Evolutionary conservation across 2,113 vertebrate genomes (phyloP), one percentile per base, ranked within the genome.

Genomic region (Odocoileus virginianus): DNA sequence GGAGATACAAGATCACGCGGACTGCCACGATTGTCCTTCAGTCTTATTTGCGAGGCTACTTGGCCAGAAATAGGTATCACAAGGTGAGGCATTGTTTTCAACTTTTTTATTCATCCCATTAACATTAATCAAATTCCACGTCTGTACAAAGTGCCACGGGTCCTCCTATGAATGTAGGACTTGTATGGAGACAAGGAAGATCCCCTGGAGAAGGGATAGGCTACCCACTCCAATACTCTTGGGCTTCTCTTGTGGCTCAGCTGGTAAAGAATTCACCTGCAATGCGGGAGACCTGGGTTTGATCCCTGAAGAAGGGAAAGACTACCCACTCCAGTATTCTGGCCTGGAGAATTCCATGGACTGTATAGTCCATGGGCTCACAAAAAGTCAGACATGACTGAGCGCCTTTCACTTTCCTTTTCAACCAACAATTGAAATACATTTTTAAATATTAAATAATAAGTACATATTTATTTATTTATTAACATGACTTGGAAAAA

Each of bases 31-130:
- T 99, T 55, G 98, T 98, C 95, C 99, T 99, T 95, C 99, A 99
- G 99, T 99, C 99, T 2, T 99, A 99, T 85, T 97, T 99, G 23
- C 98, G 99, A 96, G 99, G 99, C 2, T 99, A 99, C 97, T 98
- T 99, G 99, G 99, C 99, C 93, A 99, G 99, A 78, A 99, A 99
- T 97, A 99, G 97, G 96, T 99, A 99, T 98, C 99, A 98, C 55
- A 98, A 98, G 99, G 99, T 99, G 98, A 99, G 98, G 19, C 83
- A 21, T 47, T 33, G 1, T 50, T 86, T 94, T 95, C 58, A 90
- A 50, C 43, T 94, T 81, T 71, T 91, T 85, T 61, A 95, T 86
- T 86, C 33, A 36, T 96, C 81, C 16, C 12, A 55, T 84, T 92
- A 82, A 82, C 4, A 16, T 52, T 79, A 84, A 79, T 83, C 54